phyloP scores from a whole-genome alignment of 2,113 vertebrate genomes.

The Tringa solitaria region DNA sequence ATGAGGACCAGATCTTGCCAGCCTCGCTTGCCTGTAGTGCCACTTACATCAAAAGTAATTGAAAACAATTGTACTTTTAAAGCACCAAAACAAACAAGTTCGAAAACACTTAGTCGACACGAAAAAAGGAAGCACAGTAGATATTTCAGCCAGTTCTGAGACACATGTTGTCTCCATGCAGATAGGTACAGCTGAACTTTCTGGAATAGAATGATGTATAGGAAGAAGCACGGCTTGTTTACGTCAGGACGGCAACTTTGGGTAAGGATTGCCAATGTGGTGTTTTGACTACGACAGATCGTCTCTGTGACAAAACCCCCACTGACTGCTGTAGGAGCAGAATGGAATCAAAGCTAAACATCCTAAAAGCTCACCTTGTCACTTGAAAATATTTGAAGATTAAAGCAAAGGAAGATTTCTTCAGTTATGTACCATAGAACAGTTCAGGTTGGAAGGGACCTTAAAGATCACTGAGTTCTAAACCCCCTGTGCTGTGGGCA shows the following conservation, averaged over 20 bases:
- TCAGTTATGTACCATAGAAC: fast-evolving
- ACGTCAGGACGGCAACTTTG: not conserved
- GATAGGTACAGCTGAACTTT: not conserved
- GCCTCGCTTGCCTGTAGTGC: not conserved
- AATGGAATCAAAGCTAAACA: not conserved
- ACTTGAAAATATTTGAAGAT: not conserved
- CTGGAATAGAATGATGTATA: not conserved
- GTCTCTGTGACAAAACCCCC: not conserved
- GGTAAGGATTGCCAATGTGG: not conserved
- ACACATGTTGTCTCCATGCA: not conserved
- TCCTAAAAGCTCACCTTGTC: not conserved
- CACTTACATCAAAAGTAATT: slow-evolving; percentile 22
- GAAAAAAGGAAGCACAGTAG: not conserved
- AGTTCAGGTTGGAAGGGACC: not conserved
- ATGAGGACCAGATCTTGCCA: slow-evolving; percentile 29
- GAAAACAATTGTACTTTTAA: slow-evolving; percentile 3
- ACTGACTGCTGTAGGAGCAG: not conserved
- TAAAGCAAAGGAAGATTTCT: not conserved
- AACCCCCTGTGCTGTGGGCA: not conserved
- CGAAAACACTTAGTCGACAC: not conserved
- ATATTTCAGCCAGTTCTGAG: not conserved
- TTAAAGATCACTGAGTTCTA: not conserved
- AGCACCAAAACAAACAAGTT: not conserved
- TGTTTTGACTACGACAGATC: not conserved
- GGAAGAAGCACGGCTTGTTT: fast-evolving